Conservation (phyloP, 2,113 vertebrate genomes). For the Tursiops truncatus region DNA sequence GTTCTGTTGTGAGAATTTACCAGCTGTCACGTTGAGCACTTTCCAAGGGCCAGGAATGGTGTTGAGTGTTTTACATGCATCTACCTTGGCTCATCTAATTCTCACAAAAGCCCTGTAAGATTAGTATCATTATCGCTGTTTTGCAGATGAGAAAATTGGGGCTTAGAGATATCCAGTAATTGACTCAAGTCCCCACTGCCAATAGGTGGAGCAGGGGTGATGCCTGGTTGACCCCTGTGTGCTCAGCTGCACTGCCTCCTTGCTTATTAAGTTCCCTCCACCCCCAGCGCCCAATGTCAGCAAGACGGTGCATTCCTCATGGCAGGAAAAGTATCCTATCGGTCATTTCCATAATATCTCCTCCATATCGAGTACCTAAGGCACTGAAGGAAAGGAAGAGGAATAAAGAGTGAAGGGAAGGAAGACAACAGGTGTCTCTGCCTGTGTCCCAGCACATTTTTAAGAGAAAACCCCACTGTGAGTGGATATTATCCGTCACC, state of each 20-base stretch:
- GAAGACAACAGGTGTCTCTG: neutral
- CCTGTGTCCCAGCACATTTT: neutral
- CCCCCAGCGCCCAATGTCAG: neutral
- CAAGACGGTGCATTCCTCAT: accelerated
- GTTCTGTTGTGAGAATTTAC: accelerated
- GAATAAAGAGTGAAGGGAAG: neutral
- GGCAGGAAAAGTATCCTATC: accelerated
- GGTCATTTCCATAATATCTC: neutral
- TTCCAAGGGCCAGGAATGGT: neutral
- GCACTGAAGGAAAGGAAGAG: neutral
- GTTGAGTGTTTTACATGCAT: neutral
- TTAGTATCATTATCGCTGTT: neutral
- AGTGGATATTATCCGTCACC: neutral
- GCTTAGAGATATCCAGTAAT: neutral
- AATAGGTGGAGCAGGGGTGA: neutral
- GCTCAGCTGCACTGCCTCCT: too few relatives aligned
- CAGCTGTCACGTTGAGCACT: accelerated
- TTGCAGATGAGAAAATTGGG: slow-evolving; percentile 39
- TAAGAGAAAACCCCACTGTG: neutral
- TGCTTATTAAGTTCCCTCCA: accelerated
- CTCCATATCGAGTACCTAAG: neutral
- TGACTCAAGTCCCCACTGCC: neutral
- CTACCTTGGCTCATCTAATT: neutral
- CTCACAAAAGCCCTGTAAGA: neutral
- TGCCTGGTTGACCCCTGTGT: neutral